Evolutionary conservation across 2,113 vertebrate species (phyloP).

Genomic region (Caretta caretta): DNA sequence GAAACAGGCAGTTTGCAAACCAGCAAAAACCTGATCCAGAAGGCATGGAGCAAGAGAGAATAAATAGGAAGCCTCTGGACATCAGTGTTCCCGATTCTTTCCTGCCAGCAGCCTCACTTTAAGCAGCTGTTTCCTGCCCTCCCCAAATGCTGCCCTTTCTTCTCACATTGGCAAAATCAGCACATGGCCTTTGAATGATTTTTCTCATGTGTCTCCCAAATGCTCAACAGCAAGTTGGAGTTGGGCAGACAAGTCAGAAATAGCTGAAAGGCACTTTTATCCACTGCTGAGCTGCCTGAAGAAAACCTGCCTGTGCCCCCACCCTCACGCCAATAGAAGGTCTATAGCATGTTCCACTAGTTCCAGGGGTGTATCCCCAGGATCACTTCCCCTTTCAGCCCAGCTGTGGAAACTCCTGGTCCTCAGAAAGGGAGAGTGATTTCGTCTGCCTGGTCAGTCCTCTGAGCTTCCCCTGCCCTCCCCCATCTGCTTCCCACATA

Average conservation of each 20-base stretch:
- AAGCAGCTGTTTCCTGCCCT: fast-evolving
- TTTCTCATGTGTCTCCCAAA: fast-evolving
- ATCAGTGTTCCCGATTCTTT: not conserved
- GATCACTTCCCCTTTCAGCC: not conserved
- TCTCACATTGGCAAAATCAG: not conserved
- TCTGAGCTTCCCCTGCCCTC: not conserved
- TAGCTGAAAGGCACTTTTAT: not conserved
- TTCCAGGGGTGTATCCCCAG: not conserved
- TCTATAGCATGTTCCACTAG: not conserved
- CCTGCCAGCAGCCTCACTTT: not conserved
- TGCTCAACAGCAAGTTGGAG: not conserved
- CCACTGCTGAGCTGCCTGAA: not conserved
- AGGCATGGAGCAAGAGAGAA: not conserved
- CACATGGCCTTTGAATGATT: not conserved
- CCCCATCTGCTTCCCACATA: not conserved
- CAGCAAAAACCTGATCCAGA: not conserved
- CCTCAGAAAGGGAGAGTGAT: not conserved
- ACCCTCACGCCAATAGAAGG: not conserved
- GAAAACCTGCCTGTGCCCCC: not conserved
- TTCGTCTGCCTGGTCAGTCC: not conserved
- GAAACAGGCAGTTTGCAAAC: conserved; percentile 1
- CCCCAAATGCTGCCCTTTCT: not conserved
- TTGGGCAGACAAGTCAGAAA: not conserved
- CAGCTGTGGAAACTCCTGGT: not conserved
- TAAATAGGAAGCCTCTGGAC: not conserved